Percentiles rank a stretch among this genome's conserved stretches.
Conservation (phyloP, 2,888 invertebrate genomes). For the Drosophila gaucha region DNA sequence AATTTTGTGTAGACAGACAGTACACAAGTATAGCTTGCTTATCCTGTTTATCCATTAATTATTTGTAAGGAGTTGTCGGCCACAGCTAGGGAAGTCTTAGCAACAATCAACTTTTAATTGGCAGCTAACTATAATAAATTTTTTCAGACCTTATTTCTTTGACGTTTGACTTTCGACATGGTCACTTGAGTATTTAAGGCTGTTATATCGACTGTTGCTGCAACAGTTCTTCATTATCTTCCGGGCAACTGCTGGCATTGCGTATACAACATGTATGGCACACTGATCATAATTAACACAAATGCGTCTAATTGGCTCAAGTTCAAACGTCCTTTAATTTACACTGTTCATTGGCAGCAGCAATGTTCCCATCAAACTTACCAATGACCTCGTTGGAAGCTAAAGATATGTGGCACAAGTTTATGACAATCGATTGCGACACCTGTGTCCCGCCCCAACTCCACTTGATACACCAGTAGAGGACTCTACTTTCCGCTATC, state of each 20-base stretch:
- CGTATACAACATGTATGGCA: conserved; percentile 49
- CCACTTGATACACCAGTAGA: background rate
- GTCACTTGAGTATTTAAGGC: conserved; percentile 49
- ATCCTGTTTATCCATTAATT: background rate
- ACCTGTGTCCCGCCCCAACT: conserved; percentile 49
- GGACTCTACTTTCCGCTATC: conserved; percentile 10
- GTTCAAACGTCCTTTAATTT: conserved; percentile 30
- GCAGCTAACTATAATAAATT: conserved; percentile 23
- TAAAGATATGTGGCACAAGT: conserved; percentile 59
- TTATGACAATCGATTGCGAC: conserved; percentile 73
- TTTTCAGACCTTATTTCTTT: background rate
- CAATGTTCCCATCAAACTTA: conserved; percentile 46
- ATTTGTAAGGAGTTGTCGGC: background rate
- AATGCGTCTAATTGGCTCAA: conserved; percentile 59
- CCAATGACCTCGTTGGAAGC: conserved; percentile 60
- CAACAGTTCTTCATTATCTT: conserved; percentile 22
- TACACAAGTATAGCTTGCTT: too few relatives aligned
- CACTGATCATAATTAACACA: conserved; percentile 49
- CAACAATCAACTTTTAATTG: conserved; percentile 63
- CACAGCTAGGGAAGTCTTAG: background rate
- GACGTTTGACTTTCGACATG: conserved; percentile 1
- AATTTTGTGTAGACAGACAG: too few relatives aligned
- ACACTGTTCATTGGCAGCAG: background rate
- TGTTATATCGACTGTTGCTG: conserved; percentile 42
- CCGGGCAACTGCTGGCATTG: conserved; percentile 25